Evolutionary conservation across 2,113 vertebrate species (phyloP).

Genomic region (Brienomyrus brachyistius): DNA sequence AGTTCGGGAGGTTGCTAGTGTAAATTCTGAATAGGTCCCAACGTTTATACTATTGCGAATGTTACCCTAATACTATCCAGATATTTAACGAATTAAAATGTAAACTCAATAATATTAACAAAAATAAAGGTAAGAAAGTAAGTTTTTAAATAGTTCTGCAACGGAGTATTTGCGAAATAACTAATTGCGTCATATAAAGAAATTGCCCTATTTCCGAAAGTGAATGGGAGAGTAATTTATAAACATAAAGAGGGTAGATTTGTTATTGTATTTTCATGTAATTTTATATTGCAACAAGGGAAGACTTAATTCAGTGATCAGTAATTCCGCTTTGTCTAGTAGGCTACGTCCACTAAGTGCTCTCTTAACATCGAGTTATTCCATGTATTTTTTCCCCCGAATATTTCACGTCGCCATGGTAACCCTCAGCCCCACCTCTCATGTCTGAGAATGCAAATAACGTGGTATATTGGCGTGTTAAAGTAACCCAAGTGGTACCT

Average conservation of each 20-base stretch:
- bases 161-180: not conserved
- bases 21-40: not conserved
- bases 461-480: not conserved
- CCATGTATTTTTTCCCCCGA: slow-evolving; percentile 48
- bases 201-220: not conserved
- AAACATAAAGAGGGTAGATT: not conserved
- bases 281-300: not conserved
- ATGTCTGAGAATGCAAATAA: slow-evolving; percentile 34
- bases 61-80: not conserved
- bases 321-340: slow-evolving; percentile 17
- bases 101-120: not conserved
- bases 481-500: not conserved
- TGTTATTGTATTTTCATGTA: not conserved
- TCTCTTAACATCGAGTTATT: not conserved
- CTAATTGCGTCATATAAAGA: not conserved
- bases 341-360: slow-evolving; percentile 20
- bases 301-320: slow-evolving; percentile 25
- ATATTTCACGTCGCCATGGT: slow-evolving; percentile 51
- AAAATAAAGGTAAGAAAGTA: not conserved
- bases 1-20: not conserved
- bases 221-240: not conserved
- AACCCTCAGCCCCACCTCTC: slow-evolving; percentile 51
- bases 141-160: not conserved
- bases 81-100: not conserved
- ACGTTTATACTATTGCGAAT: not conserved